Evolutionary conservation across 2,797 vertebrate genomes (phyloP), one percentile per base, ranked within the genome.

Genomic region (Gorsachius magnificus): DNA sequence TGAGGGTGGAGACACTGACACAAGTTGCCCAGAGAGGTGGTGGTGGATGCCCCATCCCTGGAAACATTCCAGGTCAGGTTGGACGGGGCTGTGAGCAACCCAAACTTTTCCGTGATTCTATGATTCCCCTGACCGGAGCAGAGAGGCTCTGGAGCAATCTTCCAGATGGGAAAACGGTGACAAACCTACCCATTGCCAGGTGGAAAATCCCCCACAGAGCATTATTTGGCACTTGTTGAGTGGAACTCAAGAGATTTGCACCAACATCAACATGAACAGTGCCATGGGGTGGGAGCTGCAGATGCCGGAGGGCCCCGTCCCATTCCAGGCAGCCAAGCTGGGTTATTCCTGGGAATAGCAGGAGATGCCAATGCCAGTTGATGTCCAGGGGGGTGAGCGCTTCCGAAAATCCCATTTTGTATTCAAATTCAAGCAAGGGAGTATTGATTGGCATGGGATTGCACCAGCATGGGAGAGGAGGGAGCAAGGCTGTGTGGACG

Each of bases 371-470:
- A 22, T 3, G 1, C 18, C 41, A 22, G 41, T 57, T 48, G 65
- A 70, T 48, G 57, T 46, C 50, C 13, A 3, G 13, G 33, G 15
- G 13, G 43, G 14, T 6, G 35, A 43, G 17, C 2, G 14, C 46
- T 89, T n/a, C 53, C 29, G 38, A 38, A 56, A 68, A 50, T 56
- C 18, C 9, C 9, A 2, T 80, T 74, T 68, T 68, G 6, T 29
- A 22, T 74, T 80, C 26, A 35, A 46, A 74, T 61, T 35, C 54
- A 24, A 43, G 31, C 17, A 10, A 20, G 10, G 14, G 46, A 68
- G 18, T 54, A 20, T 13, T 0, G 2, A n/a, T 51, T 0, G 2
- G 43, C 4, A 9, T 0, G 2, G 50, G 50, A 17, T 14, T 64
- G 35, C n/a, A 20, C 21, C 22, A 15, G 18, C 1, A 1, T 13